Evolutionary conservation across 2,888 invertebrate species (phyloP).

Genomic region (Abscondita cerata): DNA sequence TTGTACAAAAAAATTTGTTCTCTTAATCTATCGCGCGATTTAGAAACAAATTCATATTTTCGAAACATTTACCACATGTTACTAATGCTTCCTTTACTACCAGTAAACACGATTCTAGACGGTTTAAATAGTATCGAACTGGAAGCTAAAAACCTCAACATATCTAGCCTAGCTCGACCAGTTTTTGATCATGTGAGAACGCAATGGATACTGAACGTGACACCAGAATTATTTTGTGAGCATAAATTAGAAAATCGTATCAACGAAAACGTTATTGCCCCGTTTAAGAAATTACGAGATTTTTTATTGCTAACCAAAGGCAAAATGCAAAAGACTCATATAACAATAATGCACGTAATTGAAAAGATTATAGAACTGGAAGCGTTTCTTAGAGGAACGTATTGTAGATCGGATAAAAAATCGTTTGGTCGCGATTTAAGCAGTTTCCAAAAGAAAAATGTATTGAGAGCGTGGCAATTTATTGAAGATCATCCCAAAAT

Average conservation of each 20-base stretch:
- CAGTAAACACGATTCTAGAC: slow-evolving; percentile 54
- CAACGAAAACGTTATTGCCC: slow-evolving; percentile 55
- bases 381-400: slow-evolving; percentile 47
- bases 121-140: slow-evolving; percentile 51
- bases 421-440: slow-evolving; percentile 52
- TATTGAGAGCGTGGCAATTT: slow-evolving; percentile 54
- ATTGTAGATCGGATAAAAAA: slow-evolving; percentile 47
- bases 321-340: slow-evolving; percentile 43
- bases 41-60: slow-evolving; percentile 53
- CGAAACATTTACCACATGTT: slow-evolving; percentile 55
- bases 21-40: slow-evolving; percentile 48
- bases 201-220: slow-evolving; percentile 54
- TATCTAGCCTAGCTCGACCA: slow-evolving; percentile 41
- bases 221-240: slow-evolving; percentile 54
- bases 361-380: slow-evolving; percentile 55
- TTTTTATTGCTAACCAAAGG: slow-evolving; percentile 51
- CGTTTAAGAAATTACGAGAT: slow-evolving; percentile 55
- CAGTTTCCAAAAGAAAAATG: slow-evolving; percentile 54
- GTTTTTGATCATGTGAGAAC: slow-evolving; percentile 49
- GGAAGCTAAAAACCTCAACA: slow-evolving; percentile 49
- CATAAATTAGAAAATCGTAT: slow-evolving; percentile 55
- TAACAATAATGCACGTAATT: slow-evolving; percentile 46
- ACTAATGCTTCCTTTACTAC: slow-evolving; percentile 55
- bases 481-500: slow-evolving; percentile 55
- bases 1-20: slow-evolving; percentile 55